A percentile compares a stretch with the other conserved stretches of the same genome.
Evolutionary conservation across 2,113 vertebrate species (phyloP).

Genomic region (Channa maculata): DNA sequence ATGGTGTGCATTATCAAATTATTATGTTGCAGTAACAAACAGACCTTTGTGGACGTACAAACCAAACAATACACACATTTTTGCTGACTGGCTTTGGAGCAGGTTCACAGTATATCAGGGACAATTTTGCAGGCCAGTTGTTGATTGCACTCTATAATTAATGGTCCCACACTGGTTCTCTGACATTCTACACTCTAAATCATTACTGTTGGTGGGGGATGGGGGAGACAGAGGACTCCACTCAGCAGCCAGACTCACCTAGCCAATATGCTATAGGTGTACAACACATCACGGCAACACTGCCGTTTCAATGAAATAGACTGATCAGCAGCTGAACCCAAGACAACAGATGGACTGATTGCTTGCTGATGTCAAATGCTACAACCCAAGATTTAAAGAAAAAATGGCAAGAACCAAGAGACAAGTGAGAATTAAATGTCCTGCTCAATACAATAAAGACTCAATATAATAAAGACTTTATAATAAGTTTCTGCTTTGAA

Average conservation of each 20-base stretch:
- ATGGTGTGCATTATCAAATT: slow-evolving; percentile 5
- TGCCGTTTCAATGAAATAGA: slow-evolving; percentile 5
- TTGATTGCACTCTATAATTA: slow-evolving; percentile 69
- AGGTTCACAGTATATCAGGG: slow-evolving; percentile 1
- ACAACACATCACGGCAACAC: slow-evolving; percentile 26
- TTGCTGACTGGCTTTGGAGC: neutral
- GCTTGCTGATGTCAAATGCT: neutral
- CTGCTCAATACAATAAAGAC: too few relatives aligned
- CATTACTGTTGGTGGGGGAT: slow-evolving; percentile 72
- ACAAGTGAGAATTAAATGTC: too few relatives aligned
- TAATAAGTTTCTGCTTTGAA: too few relatives aligned
- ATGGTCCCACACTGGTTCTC: slow-evolving; percentile 56
- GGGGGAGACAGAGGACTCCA: slow-evolving; percentile 50
- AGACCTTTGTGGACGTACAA: slow-evolving; percentile 15
- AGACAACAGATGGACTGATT: neutral
- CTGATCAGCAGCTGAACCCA: slow-evolving; percentile 20
- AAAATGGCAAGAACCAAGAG: too few relatives aligned
- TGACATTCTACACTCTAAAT: slow-evolving; percentile 62
- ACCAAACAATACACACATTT: slow-evolving; percentile 3
- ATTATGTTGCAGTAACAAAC: slow-evolving; percentile 23
- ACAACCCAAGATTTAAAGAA: neutral
- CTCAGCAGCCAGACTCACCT: slow-evolving; percentile 48
- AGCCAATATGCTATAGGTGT: slow-evolving; percentile 34
- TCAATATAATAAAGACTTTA: too few relatives aligned
- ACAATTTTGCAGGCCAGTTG: slow-evolving; percentile 29